A percentile compares a stretch with the other conserved stretches of the same genome.
Conservation (phyloP, 2,888 invertebrate genomes). For the Agapetus fuscipes region DNA sequence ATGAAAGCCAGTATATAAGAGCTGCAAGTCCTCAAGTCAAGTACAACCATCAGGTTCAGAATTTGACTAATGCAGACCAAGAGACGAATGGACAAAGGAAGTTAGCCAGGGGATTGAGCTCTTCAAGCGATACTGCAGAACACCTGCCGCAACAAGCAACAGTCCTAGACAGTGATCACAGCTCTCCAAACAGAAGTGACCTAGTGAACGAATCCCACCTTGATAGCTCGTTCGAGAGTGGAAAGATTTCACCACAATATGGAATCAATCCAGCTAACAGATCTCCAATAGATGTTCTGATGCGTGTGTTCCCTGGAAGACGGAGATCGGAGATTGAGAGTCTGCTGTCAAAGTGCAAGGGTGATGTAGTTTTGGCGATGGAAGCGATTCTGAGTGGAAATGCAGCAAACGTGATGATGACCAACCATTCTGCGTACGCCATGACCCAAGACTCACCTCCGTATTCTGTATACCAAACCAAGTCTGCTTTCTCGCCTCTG, state of each 20-base stretch:
- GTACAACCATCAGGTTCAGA: conserved; percentile 25
- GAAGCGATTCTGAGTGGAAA: conserved; percentile 74
- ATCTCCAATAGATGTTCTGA: conserved; percentile 79
- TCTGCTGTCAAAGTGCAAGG: conserved; percentile 72
- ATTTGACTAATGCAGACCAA: conserved; percentile 15
- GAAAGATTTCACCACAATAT: conserved; percentile 26
- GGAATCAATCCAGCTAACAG: conserved; percentile 38
- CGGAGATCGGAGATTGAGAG: conserved; percentile 80
- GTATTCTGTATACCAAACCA: conserved; percentile 45
- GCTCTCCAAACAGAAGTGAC: conserved; percentile 19
- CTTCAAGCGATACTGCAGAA: conserved; percentile 24
- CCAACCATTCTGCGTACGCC: conserved; percentile 31
- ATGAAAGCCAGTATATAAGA: conserved; percentile 22
- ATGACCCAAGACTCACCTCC: conserved; percentile 39
- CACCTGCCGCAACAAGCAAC: conserved; percentile 12
- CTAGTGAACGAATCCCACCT: conserved; percentile 18
- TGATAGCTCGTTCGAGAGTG: conserved; percentile 24
- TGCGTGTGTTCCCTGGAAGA: conserved; percentile 82
- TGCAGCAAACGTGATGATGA: conserved; percentile 22
- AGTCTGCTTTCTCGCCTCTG: conserved; percentile 72
- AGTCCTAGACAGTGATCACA: conserved; percentile 18
- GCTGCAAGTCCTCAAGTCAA: conserved; percentile 26
- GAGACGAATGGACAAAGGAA: conserved; percentile 12
- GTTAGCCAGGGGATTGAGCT: conserved; percentile 13
- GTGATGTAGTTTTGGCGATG: conserved; percentile 88